phyloP scores from a whole-genome alignment of 1,140 invertebrate species.

The Glomeris maerens region DNA sequence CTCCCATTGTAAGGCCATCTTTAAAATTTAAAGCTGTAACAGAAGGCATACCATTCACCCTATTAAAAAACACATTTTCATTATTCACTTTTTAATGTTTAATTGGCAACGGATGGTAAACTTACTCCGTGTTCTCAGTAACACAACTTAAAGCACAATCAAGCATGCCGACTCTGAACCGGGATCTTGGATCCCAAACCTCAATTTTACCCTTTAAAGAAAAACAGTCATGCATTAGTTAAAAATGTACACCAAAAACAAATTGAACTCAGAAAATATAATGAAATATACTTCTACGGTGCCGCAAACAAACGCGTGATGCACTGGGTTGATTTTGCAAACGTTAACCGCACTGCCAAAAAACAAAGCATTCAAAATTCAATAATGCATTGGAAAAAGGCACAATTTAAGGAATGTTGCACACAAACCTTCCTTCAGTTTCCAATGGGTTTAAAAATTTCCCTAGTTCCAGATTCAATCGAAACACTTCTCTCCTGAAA shows the following conservation, averaged over 20 bases:
- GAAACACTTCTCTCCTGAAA: slow-evolving; percentile 71
- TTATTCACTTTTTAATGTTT: slow-evolving; percentile 11
- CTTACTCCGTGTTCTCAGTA: slow-evolving; percentile 42
- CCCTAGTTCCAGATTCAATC: slow-evolving; percentile 89
- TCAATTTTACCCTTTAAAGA: slow-evolving; percentile 61
- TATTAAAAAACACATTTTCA: slow-evolving; percentile 27
- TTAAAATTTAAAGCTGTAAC: slow-evolving; percentile 67
- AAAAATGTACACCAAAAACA: too few species aligned
- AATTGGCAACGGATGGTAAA: slow-evolving; percentile 17
- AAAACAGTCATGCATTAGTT: too few species aligned
- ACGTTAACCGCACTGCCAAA: slow-evolving; percentile 43
- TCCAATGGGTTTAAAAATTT: slow-evolving; percentile 74
- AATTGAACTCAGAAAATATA: slow-evolving; percentile 1
- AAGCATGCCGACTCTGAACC: slow-evolving; percentile 56
- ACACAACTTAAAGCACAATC: slow-evolving; percentile 69
- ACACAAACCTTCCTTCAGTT: slow-evolving; percentile 53
- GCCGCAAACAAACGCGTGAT: slow-evolving; percentile 74
- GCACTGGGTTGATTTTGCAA: slow-evolving; percentile 71
- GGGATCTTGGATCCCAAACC: slow-evolving; percentile 83
- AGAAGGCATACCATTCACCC: slow-evolving; percentile 49
- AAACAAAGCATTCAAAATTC: slow-evolving; percentile 6
- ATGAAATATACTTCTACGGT: slow-evolving; percentile 50
- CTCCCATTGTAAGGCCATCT: slow-evolving; percentile 68
- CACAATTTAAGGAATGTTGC: slow-evolving; percentile 4
- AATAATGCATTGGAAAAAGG: neutral